phyloP scores from a whole-genome alignment of 1,140 invertebrate genomes.

The Trachelipus rathkii region DNA sequence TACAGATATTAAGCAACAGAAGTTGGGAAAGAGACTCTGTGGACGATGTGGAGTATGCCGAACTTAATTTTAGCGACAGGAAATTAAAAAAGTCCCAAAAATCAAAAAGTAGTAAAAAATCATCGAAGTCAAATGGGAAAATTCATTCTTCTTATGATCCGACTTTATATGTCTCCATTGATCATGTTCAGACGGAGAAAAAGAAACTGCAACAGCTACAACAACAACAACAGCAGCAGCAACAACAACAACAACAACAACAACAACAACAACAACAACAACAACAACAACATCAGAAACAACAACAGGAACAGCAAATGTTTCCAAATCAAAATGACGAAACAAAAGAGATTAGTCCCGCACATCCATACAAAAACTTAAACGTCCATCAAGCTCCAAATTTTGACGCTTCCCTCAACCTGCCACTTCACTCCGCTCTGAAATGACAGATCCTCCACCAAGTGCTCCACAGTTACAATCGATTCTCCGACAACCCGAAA shows the following conservation, averaged over 20 bases:
- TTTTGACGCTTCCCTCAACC: neutral
- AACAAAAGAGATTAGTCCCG: neutral
- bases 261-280: neutral
- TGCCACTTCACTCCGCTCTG: neutral
- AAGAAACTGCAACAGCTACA: neutral
- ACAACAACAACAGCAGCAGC: neutral
- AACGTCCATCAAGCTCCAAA: neutral
- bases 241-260: neutral
- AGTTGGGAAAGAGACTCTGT: neutral
- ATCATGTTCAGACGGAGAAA: neutral
- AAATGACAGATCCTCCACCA: neutral
- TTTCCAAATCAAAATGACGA: neutral
- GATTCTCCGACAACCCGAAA: neutral
- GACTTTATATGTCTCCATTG: neutral
- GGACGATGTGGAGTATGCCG: neutral
- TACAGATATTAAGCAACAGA: neutral
- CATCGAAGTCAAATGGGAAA: neutral
- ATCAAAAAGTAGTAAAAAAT: neutral
- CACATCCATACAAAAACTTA: neutral
- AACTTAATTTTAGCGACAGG: neutral
- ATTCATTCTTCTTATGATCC: neutral
- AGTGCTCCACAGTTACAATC: neutral
- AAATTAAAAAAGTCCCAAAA: neutral
- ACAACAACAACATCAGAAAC: neutral
- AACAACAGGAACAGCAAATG: neutral